Evolutionary conservation across 1,140 invertebrate genomes (phyloP), one percentile per base, ranked within the genome.

Genomic region (Anastrepha obliqua): DNA sequence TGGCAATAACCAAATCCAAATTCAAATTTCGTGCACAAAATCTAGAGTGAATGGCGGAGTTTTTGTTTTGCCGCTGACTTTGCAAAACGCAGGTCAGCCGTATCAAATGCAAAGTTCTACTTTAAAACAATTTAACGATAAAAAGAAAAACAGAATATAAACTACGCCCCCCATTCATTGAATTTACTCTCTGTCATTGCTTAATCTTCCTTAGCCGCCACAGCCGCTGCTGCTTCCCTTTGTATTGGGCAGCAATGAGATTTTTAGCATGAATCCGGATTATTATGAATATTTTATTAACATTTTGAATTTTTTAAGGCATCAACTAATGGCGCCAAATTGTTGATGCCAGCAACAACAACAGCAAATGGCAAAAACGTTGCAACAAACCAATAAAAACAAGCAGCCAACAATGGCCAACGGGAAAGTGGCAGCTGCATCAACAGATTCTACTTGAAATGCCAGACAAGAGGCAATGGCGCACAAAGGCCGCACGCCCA

Each of bases 211-310:
- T 42, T 67, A 9, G 6, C 29, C 8, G 2, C 74, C 5, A 55
- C 15, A 0, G n/a, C 17, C 51, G 44, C 13, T 15, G 29, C 15
- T 20, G 64, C 3, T 81, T 44, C 13, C 17, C 74, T 81, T 67
- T 67, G 29, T 67, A 67, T 42, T 67, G 64, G 64, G 39, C 39
- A 67, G 64, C 64, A 67, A 29, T 8, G 20, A 78, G 70, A 51
- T 91, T 91, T 92, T 91, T 91, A 92, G 90, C 91, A 91, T 90
- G 87, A 91, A 89, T 91, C 90, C 90, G 90, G 90, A 92, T 92
- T 92, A 91, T 90, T 90, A 91, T 92, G 91, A 92, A 92, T 92
- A 91, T 92, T 92, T 92, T 92, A 92, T 92, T 91, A 91, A 91
- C 90, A 92, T 92, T 91, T 91, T 90, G 65, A 91, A 88, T 88